These are phyloP conservation scores for Pongo abelii DNA, from an alignment of 2,113 vertebrate genomes.

Conservation along the genomic window DNA sequence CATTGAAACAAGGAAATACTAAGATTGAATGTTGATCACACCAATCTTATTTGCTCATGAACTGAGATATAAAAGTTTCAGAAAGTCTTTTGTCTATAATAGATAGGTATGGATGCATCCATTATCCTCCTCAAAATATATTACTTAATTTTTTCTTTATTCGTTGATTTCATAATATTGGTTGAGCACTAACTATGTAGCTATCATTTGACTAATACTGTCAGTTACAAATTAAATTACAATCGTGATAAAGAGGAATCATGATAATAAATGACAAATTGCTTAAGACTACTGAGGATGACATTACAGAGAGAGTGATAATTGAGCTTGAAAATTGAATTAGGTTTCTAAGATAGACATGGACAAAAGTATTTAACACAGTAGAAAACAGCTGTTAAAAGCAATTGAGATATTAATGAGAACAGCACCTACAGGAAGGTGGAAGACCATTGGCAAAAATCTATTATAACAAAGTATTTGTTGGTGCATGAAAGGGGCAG, in stretches of 20 bases:
- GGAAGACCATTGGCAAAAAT: not conserved
- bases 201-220: not conserved
- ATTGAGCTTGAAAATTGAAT: not conserved
- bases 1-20: not conserved
- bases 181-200: not conserved
- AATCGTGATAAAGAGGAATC: not conserved
- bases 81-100: not conserved
- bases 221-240: not conserved
- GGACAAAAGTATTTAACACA: not conserved
- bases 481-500: not conserved
- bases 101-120: not conserved
- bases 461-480: not conserved
- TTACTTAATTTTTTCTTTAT: not conserved
- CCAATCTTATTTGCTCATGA: not conserved
- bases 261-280: not conserved
- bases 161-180: not conserved
- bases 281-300: not conserved
- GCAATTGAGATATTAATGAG: not conserved
- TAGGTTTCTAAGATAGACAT: not conserved
- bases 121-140: not conserved
- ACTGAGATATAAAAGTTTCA: not conserved
- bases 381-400: not conserved
- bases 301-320: not conserved
- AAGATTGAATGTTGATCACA: not conserved
- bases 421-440: not conserved